Conservation (phyloP, 2,888 invertebrate species). For the Phasia obesa region DNA sequence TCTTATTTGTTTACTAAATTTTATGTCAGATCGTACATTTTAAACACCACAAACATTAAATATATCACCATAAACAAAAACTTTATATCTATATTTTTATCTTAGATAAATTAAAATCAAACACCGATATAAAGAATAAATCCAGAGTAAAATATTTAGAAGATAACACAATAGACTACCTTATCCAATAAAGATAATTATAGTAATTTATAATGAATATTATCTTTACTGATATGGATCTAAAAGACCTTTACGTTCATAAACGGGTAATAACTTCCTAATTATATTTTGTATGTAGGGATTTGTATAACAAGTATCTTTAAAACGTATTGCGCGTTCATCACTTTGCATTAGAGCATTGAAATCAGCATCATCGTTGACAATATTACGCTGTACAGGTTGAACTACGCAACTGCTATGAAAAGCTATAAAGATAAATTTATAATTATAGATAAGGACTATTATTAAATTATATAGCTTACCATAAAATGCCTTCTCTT, state of each 20-base stretch:
- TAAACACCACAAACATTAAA: no score
- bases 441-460: not conserved
- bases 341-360: constrained; percentile 78
- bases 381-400: constrained; percentile 78
- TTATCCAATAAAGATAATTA: not conserved
- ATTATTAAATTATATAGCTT: constrained; percentile 16
- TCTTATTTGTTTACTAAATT: no score
- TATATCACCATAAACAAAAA: no score
- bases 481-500: constrained; percentile 75
- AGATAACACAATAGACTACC: constrained; percentile 1
- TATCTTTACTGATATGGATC: constrained; percentile 75
- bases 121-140: no score
- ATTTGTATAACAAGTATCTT: constrained; percentile 78
- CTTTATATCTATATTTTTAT: no score
- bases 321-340: constrained; percentile 77
- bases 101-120: no score
- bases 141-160: no score
- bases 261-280: constrained; percentile 77
- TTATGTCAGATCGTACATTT: no score
- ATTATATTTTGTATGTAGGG: constrained; percentile 76
- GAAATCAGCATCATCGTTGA: constrained; percentile 80
- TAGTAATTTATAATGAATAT: not conserved
- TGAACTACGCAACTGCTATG: constrained; percentile 77
- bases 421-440: constrained; percentile 74
- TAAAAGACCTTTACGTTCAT: constrained; percentile 78